A percentile compares a stretch with the other conserved stretches of the same genome.
Evolutionary conservation across 2,888 invertebrate species (phyloP).

Genomic region (Margaritifera margaritifera): DNA sequence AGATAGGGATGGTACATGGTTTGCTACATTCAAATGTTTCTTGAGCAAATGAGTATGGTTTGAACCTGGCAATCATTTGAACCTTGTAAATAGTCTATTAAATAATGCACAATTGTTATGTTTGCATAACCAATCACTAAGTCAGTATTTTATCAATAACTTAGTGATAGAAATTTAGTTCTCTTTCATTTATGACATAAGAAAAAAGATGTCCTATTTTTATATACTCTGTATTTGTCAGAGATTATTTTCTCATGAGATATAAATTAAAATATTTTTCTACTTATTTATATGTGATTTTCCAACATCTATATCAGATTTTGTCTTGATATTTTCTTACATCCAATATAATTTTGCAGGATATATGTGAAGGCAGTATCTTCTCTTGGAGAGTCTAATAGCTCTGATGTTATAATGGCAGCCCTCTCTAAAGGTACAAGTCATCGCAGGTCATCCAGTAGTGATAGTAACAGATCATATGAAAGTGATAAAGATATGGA

Average conservation of each 20-base stretch:
- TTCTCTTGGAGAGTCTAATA: constrained; percentile 65
- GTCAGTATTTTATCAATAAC: too few species aligned
- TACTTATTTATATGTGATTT: not conserved
- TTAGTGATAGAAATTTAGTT: too few species aligned
- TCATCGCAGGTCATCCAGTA: constrained; percentile 40
- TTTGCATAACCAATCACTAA: too few species aligned
- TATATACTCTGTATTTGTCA: not conserved
- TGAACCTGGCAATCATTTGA: too few species aligned
- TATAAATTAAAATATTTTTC: constrained; percentile 1
- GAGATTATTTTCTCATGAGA: not conserved
- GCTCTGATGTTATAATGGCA: constrained; percentile 63
- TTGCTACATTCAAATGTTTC: too few species aligned
- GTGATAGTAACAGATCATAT: constrained; percentile 49
- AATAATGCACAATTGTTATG: too few species aligned
- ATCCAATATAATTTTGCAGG: constrained; percentile 39
- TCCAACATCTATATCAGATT: not conserved
- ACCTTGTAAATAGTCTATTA: too few species aligned
- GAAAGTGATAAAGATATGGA: constrained; percentile 56
- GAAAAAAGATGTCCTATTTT: not conserved
- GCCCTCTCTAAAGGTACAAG: constrained; percentile 46
- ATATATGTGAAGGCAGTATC: constrained; percentile 66
- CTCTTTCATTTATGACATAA: too few species aligned
- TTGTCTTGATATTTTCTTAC: not conserved
- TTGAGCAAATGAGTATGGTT: too few species aligned
- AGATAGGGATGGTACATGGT: too few species aligned